Evolutionary conservation across 2,113 vertebrate genomes (phyloP).

Genomic region (Lipotes vexillifer): DNA sequence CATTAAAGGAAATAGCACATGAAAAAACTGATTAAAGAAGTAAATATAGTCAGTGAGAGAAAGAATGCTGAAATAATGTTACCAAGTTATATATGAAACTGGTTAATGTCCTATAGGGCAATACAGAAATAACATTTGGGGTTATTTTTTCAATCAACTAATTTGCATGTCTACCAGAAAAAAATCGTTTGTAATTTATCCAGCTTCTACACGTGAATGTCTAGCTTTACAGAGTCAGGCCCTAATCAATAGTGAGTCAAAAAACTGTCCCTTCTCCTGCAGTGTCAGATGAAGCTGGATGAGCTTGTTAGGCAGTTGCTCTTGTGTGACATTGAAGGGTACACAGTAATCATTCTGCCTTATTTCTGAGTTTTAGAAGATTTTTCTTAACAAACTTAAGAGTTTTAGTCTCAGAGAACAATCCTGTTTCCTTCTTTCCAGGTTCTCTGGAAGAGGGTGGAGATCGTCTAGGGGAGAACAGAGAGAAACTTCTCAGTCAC

Average conservation of each 20-base stretch:
- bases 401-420: not conserved
- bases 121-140: not conserved
- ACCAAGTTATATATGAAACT: not conserved
- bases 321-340: not conserved
- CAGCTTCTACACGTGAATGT: not conserved
- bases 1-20: not conserved
- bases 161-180: not conserved
- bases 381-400: not conserved
- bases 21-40: not conserved
- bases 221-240: not conserved
- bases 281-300: not conserved
- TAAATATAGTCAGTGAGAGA: not conserved
- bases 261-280: not conserved
- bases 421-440: not conserved
- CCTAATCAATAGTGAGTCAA: not conserved
- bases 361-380: not conserved
- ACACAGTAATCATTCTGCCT: not conserved
- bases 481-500: not conserved
- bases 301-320: not conserved
- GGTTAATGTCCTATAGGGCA: not conserved
- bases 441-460: not conserved
- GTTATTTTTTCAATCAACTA: constrained; percentile 1
- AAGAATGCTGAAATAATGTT: not conserved
- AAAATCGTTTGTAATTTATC: not conserved
- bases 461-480: not conserved